Evolutionary conservation across 2,888 invertebrate genomes (phyloP), one percentile per base, ranked within the genome.

Genomic region (Troides helena): DNA sequence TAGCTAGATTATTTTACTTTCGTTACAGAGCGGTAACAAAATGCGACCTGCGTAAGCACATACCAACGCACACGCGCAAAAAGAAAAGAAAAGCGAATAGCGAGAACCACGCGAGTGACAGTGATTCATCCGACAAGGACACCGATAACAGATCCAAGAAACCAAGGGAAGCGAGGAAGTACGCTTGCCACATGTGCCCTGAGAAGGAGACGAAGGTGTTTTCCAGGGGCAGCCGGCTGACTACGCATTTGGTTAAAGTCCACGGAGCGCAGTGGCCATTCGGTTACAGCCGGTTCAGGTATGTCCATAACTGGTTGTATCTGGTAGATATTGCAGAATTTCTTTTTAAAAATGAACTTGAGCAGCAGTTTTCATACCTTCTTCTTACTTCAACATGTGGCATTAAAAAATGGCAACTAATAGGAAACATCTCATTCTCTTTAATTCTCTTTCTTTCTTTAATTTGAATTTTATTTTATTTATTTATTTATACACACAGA

Each of bases 251-350:
- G 71, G 95, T 95, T 30, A 95, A 94, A 67, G 89, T 93, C 0
- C 97, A 97, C 76, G 95, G 95, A 23, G 95, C 95, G 2, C 95
- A 95, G 77, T 94, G 96, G 93, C 95, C 97, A 0, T 95, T 94
- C 21, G 97, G 97, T 1, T 96, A 96, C 79, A 95, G 95, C 70
- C 89, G 97, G 74, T 97, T 97, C 82, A 94, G 95, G 93, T 90
- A 88, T 46, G 46, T 46, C 14, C 46, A 12, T 46, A 14, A 46
- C 14, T 46, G 10, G 12, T 46, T 46, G 14, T 12, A 39, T 39
- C 39, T 39, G 7, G 39, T 39, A 39, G 6, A 39, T 1, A 14
- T 14, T 14, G 14, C 46, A 12, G 12, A 2, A 14, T 14, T 12
- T 46, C 46, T 46, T 46, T 14, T 14, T 12, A 12, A 46, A 46